Percentiles rank a stretch among this genome's conserved stretches.
phyloP scores from a whole-genome alignment of 2,797 vertebrate species.

The Chromis chromis region DNA sequence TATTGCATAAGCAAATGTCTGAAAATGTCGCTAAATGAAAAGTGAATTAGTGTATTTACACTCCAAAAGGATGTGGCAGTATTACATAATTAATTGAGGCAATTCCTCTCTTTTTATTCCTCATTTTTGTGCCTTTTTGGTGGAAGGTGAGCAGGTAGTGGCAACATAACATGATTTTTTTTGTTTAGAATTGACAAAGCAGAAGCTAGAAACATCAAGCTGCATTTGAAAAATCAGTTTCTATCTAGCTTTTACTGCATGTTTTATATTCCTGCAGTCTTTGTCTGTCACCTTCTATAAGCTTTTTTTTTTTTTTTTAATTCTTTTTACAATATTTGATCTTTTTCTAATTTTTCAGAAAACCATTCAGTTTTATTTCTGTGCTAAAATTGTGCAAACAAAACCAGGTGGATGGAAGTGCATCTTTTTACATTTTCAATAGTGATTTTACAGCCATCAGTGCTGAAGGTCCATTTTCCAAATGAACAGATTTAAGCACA shows the following conservation, averaged over 20 bases:
- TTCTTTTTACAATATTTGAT: background rate
- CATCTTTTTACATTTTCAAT: slow-evolving; percentile 30
- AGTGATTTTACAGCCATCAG: slow-evolving; percentile 36
- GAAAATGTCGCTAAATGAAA: slow-evolving; percentile 13
- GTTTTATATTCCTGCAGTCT: background rate
- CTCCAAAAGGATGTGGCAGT: background rate
- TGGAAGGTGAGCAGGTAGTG: background rate
- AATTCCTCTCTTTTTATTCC: background rate
- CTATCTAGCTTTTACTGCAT: background rate
- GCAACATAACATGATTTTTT: background rate
- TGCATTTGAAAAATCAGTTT: background rate
- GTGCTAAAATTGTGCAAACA: background rate
- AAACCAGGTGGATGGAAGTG: background rate
- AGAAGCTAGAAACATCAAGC: background rate
- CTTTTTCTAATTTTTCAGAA: background rate
- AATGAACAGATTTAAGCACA: slow-evolving; percentile 60
- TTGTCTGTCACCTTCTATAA: background rate
- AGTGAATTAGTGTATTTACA: background rate
- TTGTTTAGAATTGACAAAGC: background rate
- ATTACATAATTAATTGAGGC: slow-evolving; percentile 5
- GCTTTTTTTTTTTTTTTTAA: no score
- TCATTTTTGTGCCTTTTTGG: background rate
- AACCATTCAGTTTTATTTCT: background rate
- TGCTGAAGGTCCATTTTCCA: slow-evolving; percentile 52
- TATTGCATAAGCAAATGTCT: background rate